Evolutionary conservation across 2,113 vertebrate species (phyloP), one percentile per base, ranked within the genome.

Genomic region (Myrmecophaga tridactyla): DNA sequence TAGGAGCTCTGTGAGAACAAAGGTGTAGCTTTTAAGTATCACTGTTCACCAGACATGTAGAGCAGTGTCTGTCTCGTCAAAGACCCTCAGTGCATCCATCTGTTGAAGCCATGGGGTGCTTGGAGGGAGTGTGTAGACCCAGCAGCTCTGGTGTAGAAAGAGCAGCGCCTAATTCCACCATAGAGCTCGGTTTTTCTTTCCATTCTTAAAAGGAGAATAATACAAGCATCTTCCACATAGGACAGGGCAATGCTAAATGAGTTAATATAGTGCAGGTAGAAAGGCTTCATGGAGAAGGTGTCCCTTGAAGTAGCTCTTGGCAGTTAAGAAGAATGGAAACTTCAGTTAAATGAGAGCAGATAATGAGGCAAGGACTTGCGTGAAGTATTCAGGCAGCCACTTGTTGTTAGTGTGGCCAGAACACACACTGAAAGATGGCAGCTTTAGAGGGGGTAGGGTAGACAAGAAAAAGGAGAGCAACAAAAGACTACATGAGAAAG

Each of bases 131-230:
- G 46, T 11, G 58, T 11, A 72, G 14, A 21, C 11, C 2, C 39
- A 62, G 75, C 39, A 41, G 36, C 13, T 56, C 13, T 46, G 78
- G 51, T 41, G 15, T 53, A 6, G 3, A 58, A 1, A 3, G 53
- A 21, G 11, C 46, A 83, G 23, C 8, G 36, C 83, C 46, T 82
- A 18, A 81, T 39, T 72, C 39, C 56, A 36, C 21, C 51, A 58
- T 41, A 60, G n/a, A 77, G 41, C 53, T 92, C 53, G 14, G 12
- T 43, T 76, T 81, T 72, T 43, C 39, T 82, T 72, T 43, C 36
- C 77, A 67, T 77, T 41, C 76, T 73, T 91, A 56, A 48, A 70
- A 94, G 43, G 11, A 15, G 29, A 81, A 65, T 56, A 62, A 86
- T 88, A 67, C 48, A 29, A 62, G 25, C 20, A 63, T n/a, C 67